phyloP scores from a whole-genome alignment of 2,797 vertebrate genomes.

The Amblyopsis hoosieri region DNA sequence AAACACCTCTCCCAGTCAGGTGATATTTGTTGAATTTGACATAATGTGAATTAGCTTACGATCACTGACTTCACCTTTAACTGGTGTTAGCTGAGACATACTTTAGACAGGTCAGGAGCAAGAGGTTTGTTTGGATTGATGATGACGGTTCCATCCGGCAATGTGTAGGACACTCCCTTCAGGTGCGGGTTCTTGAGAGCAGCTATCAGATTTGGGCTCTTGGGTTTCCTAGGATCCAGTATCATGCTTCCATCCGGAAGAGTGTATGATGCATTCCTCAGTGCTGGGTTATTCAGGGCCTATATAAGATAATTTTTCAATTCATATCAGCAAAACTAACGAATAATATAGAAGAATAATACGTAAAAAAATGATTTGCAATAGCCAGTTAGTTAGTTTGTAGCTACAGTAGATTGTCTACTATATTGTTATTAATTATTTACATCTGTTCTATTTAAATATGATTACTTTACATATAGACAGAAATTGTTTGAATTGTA shows the following conservation, averaged over 20 bases:
- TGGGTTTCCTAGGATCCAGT: constrained; percentile 73
- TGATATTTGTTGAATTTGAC: too few relatives aligned
- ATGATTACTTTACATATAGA: too few relatives aligned
- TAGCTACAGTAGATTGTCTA: too few relatives aligned
- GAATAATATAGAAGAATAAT: background rate
- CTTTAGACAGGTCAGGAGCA: constrained; percentile 63
- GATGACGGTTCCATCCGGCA: constrained; percentile 77
- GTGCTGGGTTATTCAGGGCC: constrained; percentile 76
- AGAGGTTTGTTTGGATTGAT: constrained; percentile 72
- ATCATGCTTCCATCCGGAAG: constrained; percentile 79
- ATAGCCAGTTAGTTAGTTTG: too few relatives aligned
- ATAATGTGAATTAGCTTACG: too few relatives aligned
- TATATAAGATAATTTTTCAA: constrained; percentile 30
- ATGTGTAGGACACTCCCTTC: constrained; percentile 67
- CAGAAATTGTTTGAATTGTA: background rate
- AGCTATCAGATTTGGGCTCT: constrained; percentile 60
- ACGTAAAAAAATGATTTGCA: too few relatives aligned
- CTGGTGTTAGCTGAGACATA: constrained; percentile 27
- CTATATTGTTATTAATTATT: too few relatives aligned
- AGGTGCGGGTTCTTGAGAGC: constrained; percentile 75
- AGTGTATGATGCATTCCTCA: constrained; percentile 69
- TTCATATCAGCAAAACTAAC: constrained; percentile 5
- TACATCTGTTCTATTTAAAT: too few relatives aligned
- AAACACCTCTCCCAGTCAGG: too few relatives aligned
- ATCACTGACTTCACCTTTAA: too few relatives aligned